Evolutionary conservation across 2,888 invertebrate species (phyloP).

Genomic region (Chrysolina oricalcia): DNA sequence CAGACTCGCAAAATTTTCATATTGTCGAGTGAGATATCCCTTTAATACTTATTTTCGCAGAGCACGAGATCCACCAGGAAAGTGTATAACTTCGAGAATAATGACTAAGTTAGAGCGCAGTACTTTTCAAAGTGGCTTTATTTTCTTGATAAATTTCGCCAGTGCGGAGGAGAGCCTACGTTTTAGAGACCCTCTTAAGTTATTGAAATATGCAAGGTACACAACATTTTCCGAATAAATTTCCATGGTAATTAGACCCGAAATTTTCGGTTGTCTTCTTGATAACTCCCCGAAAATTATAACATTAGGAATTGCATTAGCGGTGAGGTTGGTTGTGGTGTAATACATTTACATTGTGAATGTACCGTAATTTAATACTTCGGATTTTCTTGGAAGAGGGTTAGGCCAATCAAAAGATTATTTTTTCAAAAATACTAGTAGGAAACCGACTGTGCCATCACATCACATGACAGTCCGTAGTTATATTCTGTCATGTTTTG

Average conservation of each 20-base stretch:
- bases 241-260: neutral
- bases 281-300: neutral
- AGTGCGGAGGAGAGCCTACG: constrained; percentile 14
- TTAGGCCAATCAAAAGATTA: no score
- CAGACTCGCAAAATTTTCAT: constrained; percentile 1
- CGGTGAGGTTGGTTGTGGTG: constrained; percentile 2
- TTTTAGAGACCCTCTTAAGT: constrained; percentile 10
- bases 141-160: constrained; percentile 30
- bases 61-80: constrained; percentile 11
- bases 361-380: neutral
- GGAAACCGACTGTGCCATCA: no score
- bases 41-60: constrained; percentile 21
- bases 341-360: neutral
- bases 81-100: constrained; percentile 29
- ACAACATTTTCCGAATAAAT: constrained; percentile 11
- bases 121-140: constrained; percentile 28
- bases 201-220: constrained; percentile 20
- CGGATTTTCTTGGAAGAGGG: neutral
- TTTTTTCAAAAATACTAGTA: no score
- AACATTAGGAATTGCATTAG: neutral
- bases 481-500: no score
- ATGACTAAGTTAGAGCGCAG: constrained; percentile 29
- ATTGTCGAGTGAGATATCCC: constrained; percentile 20
- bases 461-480: no score
- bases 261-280: constrained; percentile 11